A percentile compares a stretch with the other conserved stretches of the same genome.
Evolutionary conservation across 2,888 invertebrate genomes (phyloP).

Genomic region (Magallana nippona): DNA sequence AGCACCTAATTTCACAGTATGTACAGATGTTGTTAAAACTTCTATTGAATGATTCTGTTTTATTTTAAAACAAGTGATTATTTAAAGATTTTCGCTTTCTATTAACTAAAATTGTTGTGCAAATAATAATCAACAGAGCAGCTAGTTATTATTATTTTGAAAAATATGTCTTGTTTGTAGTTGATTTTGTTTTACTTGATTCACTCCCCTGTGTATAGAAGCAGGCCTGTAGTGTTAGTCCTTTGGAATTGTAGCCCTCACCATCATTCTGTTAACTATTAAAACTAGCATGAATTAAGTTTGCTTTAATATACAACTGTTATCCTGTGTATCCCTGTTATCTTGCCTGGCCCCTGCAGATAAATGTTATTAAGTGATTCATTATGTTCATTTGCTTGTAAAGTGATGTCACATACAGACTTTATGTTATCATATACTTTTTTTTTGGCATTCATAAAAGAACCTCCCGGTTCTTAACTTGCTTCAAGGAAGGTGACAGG

Average conservation of each 20-base stretch:
- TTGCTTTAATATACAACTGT: neutral
- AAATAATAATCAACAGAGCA: conserved; percentile 42
- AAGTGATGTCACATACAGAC: conserved; percentile 30
- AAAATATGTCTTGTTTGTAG: conserved; percentile 22
- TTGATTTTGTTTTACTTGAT: conserved; percentile 18
- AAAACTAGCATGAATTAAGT: neutral
- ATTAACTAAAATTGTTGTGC: conserved; percentile 40
- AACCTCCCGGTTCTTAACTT: conserved; percentile 3
- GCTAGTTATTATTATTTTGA: conserved; percentile 38
- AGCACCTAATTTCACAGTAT: neutral
- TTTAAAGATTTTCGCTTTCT: conserved; percentile 17
- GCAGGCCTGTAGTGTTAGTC: neutral
- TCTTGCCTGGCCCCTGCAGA: conserved; percentile 19
- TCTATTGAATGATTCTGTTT: conserved; percentile 2
- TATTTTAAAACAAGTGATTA: neutral
- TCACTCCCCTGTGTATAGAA: neutral
- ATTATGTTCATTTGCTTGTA: conserved; percentile 29
- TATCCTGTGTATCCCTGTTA: neutral
- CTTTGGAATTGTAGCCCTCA: neutral
- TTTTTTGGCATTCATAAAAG: conserved; percentile 24
- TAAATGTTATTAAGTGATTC: neutral
- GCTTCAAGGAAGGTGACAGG: conserved; percentile 31
- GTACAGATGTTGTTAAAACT: conserved; percentile 6
- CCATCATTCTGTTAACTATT: neutral
- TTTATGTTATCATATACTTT: neutral